Evolutionary conservation across 2,888 invertebrate species (phyloP).

Genomic region (Eupeodes luniger): DNA sequence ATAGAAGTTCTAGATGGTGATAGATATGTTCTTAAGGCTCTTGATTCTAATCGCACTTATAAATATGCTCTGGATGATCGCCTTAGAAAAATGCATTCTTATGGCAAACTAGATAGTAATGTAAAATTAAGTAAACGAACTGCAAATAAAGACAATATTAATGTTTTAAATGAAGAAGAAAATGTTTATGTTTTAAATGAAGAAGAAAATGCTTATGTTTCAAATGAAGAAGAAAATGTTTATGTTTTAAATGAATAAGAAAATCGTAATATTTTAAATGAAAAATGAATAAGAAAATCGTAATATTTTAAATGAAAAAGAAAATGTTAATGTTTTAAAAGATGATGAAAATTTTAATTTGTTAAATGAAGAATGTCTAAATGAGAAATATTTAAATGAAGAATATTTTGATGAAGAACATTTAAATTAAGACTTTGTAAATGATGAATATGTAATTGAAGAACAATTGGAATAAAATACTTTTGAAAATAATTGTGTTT

Average conservation of each 20-base stretch:
- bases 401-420: background rate
- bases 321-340: no score
- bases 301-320: no score
- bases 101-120: background rate
- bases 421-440: no score
- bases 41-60: slow-evolving; percentile 4
- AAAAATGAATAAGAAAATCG: no score
- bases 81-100: background rate
- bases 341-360: no score
- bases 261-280: no score
- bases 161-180: slow-evolving; percentile 1
- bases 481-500: background rate
- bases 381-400: slow-evolving; percentile 5
- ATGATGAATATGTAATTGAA: background rate
- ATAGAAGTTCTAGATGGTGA: slow-evolving; percentile 18
- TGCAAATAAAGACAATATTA: background rate
- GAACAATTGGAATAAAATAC: background rate
- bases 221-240: no score
- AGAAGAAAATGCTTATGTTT: background rate
- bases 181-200: background rate
- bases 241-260: no score
- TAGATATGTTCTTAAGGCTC: slow-evolving; percentile 10
- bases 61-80: slow-evolving; percentile 15
- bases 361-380: background rate
- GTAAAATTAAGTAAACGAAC: background rate